Conservation (phyloP, 2,113 vertebrate species). For the Zingel zingel region DNA sequence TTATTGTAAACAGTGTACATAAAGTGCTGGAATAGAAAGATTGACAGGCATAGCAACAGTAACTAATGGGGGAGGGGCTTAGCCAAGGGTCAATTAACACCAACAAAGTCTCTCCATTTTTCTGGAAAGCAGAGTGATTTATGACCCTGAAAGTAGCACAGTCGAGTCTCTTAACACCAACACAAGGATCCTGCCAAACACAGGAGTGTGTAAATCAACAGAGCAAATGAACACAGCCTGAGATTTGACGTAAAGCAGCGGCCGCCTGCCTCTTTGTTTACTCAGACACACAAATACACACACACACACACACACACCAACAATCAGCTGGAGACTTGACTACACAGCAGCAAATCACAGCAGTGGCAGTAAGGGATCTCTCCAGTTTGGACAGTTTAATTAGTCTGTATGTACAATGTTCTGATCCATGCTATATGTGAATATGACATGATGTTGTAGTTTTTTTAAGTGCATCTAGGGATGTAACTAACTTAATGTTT, state of each 20-base stretch:
- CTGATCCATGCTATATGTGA: neutral
- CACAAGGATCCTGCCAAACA: constrained; percentile 52
- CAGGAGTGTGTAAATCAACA: constrained; percentile 77
- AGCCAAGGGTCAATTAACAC: constrained; percentile 10
- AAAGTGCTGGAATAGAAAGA: neutral
- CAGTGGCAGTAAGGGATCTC: neutral
- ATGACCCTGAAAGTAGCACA: constrained; percentile 52
- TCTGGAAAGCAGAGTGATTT: constrained; percentile 34
- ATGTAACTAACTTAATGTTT: too few relatives aligned
- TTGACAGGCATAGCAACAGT: neutral
- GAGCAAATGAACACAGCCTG: constrained; percentile 55
- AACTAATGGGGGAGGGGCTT: constrained; percentile 7
- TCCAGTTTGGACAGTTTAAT: neutral
- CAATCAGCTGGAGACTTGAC: constrained; percentile 15
- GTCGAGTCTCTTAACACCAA: constrained; percentile 49
- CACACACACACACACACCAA: constrained; percentile 15
- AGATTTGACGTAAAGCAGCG: constrained; percentile 55
- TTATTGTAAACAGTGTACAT: neutral
- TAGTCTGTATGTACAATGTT: neutral
- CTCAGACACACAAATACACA: constrained; percentile 27
- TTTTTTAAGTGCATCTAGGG: neutral
- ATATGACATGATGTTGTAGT: neutral
- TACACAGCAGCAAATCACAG: constrained; percentile 24
- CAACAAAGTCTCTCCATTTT: constrained; percentile 29
- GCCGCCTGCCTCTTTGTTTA: constrained; percentile 46